Evolutionary conservation across 2,888 invertebrate genomes (phyloP), one percentile per base, ranked within the genome.

Genomic region (Epinotia bilunana): DNA sequence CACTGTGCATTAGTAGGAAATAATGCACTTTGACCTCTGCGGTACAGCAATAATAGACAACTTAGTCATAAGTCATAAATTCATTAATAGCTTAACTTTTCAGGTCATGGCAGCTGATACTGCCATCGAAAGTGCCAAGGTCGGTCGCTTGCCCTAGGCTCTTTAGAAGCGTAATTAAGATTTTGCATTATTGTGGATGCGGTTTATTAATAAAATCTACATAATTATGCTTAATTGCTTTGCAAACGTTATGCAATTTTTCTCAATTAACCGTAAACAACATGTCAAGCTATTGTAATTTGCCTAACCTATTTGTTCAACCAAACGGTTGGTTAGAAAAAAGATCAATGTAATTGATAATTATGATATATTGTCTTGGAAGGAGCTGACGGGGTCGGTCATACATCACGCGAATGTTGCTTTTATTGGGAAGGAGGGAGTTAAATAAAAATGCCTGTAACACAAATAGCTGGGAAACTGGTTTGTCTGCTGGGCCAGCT

Each of bases 401-500:
- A 76, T 84, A 82, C 79, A 82, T 82, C 79, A 79, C 79, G 78
- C 73, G 61, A 69, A 68, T 79, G 76, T 79, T 82, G 76, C 72
- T 82, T 84, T 84, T 83, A 79, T 87, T 83, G 76, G 79, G 73
- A 64, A 63, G 77, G 73, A 64, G 65, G 77, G 70, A 72, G 74
- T 79, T 83, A 81, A 67, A 80, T 82, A 80, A 82, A 84, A 82
- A 74, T 62, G 70, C 39, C 43, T 49, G 61, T 74, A 77, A 68
- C 57, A 60, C 23, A 39, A 69, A 58, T 73, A 74, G 78, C 77
- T 70, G 76, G 69, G 61, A 74, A 85, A 86, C 87, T 74, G 83
- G 87, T 87, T 87, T 82, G 77, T 69, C 72, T 77, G 76, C 79
- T 80, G 81, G 80, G 75, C 76, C 72, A 78, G 72, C 76, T 72